Conservation (phyloP, 2,888 invertebrate genomes). For the Dexiosoma caninum region DNA sequence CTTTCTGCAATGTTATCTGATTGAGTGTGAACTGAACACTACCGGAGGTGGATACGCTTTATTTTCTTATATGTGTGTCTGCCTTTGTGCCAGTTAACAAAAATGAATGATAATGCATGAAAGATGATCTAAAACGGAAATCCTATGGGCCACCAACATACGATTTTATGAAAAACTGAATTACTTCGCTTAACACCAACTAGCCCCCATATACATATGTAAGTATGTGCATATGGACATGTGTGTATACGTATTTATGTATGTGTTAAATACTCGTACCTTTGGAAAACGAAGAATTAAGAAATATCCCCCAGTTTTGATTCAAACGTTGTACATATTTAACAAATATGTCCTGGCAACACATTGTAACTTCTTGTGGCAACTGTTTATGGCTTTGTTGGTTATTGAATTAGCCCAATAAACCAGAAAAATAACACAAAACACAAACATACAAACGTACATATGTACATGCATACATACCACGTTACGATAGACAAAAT, state of each 20-base stretch:
- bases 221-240: neutral
- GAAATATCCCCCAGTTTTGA: slow-evolving; percentile 20
- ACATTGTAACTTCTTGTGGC: slow-evolving; percentile 67
- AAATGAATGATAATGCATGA: slow-evolving; percentile 60
- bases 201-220: too few relatives aligned
- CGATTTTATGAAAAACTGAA: neutral
- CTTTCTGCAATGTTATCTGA: slow-evolving; percentile 74
- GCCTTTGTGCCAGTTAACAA: slow-evolving; percentile 11
- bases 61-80: slow-evolving; percentile 45
- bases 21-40: slow-evolving; percentile 76
- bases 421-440: slow-evolving; percentile 77
- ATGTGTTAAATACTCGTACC: neutral
- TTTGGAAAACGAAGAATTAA: neutral
- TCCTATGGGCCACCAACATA: slow-evolving; percentile 72
- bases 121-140: slow-evolving; percentile 75
- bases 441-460: neutral
- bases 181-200: too few relatives aligned
- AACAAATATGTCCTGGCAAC: slow-evolving; percentile 49
- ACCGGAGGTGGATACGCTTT: slow-evolving; percentile 65
- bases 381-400: slow-evolving; percentile 71
- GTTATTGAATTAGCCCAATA: slow-evolving; percentile 79
- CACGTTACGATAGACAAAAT: slow-evolving; percentile 3
- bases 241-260: neutral
- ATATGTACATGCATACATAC: slow-evolving; percentile 26
- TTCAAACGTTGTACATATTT: slow-evolving; percentile 43